Evolutionary conservation across 2,113 vertebrate genomes (phyloP).

Genomic region (Halichoeres trimaculatus): DNA sequence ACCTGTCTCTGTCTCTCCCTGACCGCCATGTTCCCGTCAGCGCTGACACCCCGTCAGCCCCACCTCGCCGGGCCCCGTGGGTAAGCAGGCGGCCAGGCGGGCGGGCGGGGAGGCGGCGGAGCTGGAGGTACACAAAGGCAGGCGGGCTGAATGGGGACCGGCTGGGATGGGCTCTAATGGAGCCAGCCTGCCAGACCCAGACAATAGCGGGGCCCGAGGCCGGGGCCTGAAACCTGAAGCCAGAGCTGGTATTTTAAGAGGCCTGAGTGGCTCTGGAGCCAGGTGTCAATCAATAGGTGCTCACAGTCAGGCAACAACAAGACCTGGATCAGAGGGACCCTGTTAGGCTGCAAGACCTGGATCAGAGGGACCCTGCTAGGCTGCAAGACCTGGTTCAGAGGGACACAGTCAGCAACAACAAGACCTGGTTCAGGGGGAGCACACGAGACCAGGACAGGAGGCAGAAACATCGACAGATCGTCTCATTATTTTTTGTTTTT

Average conservation of each 20-base stretch:
- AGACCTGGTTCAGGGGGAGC: constrained; percentile 61
- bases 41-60: constrained; percentile 77
- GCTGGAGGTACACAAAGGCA: constrained; percentile 77
- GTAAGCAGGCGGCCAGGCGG: constrained; percentile 14
- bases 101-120: constrained; percentile 54
- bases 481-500: constrained; percentile 30
- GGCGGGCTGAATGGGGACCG: constrained; percentile 77
- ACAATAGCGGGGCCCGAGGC: constrained; percentile 84
- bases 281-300: constrained; percentile 88
- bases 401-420: no score
- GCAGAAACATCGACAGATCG: constrained; percentile 79
- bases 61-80: constrained; percentile 76
- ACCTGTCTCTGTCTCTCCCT: constrained; percentile 69
- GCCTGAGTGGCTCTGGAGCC: constrained; percentile 88
- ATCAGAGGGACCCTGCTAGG: no score
- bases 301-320: constrained; percentile 79
- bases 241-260: constrained; percentile 87
- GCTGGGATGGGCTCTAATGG: constrained; percentile 76
- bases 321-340: constrained; percentile 53
- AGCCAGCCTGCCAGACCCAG: constrained; percentile 81
- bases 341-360: constrained; percentile 63
- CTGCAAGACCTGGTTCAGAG: constrained; percentile 57
- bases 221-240: constrained; percentile 86
- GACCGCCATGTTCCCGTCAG: constrained; percentile 72
- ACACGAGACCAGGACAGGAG: constrained; percentile 65